A percentile compares a stretch with the other conserved stretches of the same genome.
phyloP scores from a whole-genome alignment of 2,113 vertebrate species.

The Ardeotis arabs region DNA sequence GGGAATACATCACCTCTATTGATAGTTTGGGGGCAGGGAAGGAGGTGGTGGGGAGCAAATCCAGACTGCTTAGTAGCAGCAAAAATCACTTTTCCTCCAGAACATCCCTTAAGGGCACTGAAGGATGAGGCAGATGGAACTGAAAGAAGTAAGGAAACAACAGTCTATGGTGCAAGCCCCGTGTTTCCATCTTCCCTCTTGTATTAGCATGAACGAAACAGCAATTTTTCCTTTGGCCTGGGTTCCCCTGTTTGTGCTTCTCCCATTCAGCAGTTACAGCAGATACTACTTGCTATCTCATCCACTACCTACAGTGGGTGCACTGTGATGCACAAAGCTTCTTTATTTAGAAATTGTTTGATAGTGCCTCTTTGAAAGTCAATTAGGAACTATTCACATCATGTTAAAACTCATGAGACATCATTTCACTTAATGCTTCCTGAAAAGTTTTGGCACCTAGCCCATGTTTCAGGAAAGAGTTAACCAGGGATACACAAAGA shows the following conservation, averaged over 20 bases:
- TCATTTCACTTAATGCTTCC: background rate
- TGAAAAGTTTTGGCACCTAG: background rate
- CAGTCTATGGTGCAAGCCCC: background rate
- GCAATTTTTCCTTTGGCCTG: background rate
- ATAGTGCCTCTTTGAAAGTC: background rate
- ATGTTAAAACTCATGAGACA: background rate
- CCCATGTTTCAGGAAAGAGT: constrained; percentile 1
- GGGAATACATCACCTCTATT: background rate
- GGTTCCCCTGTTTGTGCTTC: background rate
- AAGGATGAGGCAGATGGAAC: background rate
- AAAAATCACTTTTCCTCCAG: background rate
- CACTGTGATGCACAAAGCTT: background rate
- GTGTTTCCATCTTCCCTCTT: background rate
- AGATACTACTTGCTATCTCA: background rate
- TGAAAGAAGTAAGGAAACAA: background rate
- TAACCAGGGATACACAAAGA: background rate
- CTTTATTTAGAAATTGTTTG: background rate
- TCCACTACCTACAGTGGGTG: background rate
- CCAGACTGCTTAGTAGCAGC: background rate
- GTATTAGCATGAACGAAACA: background rate
- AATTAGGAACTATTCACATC: background rate
- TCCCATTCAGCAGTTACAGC: background rate
- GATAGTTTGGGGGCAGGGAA: background rate
- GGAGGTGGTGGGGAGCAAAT: background rate
- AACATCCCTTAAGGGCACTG: background rate